Conservation (phyloP, 2,797 vertebrate genomes). For the Pithecia hirsuta region DNA sequence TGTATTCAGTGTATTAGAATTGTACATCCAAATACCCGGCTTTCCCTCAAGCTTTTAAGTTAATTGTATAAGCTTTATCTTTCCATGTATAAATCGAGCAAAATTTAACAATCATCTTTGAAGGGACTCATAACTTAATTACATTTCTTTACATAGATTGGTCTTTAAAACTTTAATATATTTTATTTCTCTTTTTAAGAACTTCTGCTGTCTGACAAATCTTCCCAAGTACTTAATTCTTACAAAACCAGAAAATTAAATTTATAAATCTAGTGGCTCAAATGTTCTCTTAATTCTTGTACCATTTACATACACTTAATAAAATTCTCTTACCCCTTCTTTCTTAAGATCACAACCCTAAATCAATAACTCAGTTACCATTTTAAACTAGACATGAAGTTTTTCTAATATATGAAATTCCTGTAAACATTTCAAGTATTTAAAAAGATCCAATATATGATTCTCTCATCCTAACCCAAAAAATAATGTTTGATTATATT, state of each 20-base stretch:
- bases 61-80: not conserved
- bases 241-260: not conserved
- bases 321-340: not conserved
- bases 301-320: not conserved
- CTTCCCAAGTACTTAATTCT: not conserved
- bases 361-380: not conserved
- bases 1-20: not conserved
- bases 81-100: not conserved
- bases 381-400: not conserved
- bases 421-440: not conserved
- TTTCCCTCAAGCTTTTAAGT: not conserved
- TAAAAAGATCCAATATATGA: not conserved
- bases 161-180: not conserved
- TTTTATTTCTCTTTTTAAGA: not conserved
- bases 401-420: not conserved
- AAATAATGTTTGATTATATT: not conserved
- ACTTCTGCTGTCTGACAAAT: not conserved
- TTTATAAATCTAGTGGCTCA: not conserved
- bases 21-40: not conserved
- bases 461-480: not conserved
- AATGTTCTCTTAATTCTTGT: not conserved
- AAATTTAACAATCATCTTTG: not conserved
- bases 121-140: not conserved
- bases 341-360: not conserved
- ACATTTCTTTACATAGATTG: not conserved